phyloP scores from a whole-genome alignment of 2,888 invertebrate genomes.

The Caenorhabditis angaria region DNA sequence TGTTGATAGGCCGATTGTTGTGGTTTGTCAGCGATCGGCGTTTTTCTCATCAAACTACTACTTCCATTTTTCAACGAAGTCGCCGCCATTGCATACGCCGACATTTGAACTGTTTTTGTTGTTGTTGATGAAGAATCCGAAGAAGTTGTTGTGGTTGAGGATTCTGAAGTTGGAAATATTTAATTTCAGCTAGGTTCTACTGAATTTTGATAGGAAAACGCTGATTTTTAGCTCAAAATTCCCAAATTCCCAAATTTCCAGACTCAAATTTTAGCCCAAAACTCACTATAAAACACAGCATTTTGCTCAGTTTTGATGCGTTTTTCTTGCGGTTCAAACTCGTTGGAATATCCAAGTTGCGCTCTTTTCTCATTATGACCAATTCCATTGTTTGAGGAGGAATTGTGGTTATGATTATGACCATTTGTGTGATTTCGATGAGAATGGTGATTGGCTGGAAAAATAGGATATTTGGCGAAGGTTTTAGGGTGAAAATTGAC shows the following conservation, averaged over 20 bases:
- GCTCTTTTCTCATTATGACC: neutral
- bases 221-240: neutral
- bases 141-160: neutral
- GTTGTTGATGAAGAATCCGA: neutral
- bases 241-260: neutral
- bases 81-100: conserved; percentile 13
- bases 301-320: neutral
- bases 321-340: neutral
- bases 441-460: neutral
- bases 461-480: no score
- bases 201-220: no score
- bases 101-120: neutral
- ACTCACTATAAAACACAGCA: neutral
- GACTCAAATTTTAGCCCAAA: no score
- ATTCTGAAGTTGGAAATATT: neutral
- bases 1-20: conserved; percentile 20
- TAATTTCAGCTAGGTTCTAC: neutral
- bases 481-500: no score
- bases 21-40: neutral
- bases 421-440: neutral
- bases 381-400: neutral
- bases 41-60: neutral
- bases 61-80: neutral
- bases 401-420: neutral
- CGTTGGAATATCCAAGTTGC: neutral